Conservation (phyloP, 2,888 invertebrate species). For the Dicyrtomina minuta region DNA sequence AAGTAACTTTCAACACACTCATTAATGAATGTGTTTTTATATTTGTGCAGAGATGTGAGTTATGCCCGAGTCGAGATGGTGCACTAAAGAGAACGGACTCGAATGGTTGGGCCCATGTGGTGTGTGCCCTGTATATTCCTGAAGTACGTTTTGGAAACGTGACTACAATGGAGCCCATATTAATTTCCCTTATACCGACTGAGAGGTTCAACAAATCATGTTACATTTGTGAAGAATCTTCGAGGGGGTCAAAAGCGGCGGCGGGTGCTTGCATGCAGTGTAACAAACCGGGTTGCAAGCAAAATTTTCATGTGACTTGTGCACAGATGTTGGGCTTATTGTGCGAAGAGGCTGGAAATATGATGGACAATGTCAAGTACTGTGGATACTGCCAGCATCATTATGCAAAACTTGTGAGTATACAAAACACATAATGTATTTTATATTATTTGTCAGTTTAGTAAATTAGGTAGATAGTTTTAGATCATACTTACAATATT, state of each 20-base stretch:
- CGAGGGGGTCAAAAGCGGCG: constrained; percentile 72
- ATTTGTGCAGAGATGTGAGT: constrained; percentile 75
- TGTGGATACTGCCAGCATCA: constrained; percentile 88
- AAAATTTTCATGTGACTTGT: constrained; percentile 97
- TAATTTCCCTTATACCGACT: constrained; percentile 83
- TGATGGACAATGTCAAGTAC: constrained; percentile 94
- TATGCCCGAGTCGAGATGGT: constrained; percentile 93
- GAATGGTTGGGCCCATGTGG: constrained; percentile 76
- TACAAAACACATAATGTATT: no score
- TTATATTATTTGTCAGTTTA: no score
- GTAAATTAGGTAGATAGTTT: no score
- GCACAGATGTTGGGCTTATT: constrained; percentile 81
- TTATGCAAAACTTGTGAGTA: constrained; percentile 82
- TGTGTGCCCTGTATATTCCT: constrained; percentile 96
- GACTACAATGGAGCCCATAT: constrained; percentile 90
- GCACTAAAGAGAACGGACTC: constrained; percentile 92
- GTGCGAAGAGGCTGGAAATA: constrained; percentile 94
- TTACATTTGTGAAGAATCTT: constrained; percentile 90
- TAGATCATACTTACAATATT: no score
- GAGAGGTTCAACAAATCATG: constrained; percentile 91
- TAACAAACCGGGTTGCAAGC: constrained; percentile 92
- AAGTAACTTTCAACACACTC: no score
- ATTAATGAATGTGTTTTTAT: no score
- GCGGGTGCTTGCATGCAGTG: constrained; percentile 98
- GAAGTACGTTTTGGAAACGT: constrained; percentile 74